A percentile compares a stretch with the other conserved stretches of the same genome.
These are phyloP conservation scores for Zoanthus gigantus DNA, from an alignment of 92 coral and sea anemone species.

Conservation along the genomic window DNA sequence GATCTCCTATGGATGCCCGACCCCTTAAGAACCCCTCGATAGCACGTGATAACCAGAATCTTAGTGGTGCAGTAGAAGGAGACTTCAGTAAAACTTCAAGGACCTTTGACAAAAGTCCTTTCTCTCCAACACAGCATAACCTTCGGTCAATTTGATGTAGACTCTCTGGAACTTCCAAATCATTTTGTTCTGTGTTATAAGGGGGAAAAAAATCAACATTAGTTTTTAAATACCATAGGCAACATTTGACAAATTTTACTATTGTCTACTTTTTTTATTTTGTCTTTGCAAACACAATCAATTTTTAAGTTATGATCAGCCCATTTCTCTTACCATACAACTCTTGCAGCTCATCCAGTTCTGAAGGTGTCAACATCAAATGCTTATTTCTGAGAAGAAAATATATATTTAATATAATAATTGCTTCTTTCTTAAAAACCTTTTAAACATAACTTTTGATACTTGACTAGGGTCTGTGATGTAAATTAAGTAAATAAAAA, in stretches of 20 bases:
- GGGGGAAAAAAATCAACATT: not conserved
- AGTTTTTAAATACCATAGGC: not conserved
- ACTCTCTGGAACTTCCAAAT: slow-evolving; percentile 78
- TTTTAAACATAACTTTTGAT: not conserved
- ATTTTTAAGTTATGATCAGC: no score
- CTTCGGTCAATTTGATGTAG: slow-evolving; percentile 67
- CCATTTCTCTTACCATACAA: slow-evolving; percentile 61
- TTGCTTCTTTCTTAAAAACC: not conserved
- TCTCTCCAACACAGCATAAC: slow-evolving; percentile 88
- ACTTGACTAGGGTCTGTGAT: not conserved
- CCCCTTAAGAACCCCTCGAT: slow-evolving; percentile 99
- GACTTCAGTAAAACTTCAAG: slow-evolving; percentile 81
- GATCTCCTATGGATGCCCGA: slow-evolving; percentile 93
- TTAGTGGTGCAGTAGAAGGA: slow-evolving; percentile 85
- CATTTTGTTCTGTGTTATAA: slow-evolving; percentile 74
- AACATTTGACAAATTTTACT: not conserved
- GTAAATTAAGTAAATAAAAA: no score
- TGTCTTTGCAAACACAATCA: not conserved
- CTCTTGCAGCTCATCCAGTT: slow-evolving; percentile 86
- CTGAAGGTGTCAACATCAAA: slow-evolving; percentile 83
- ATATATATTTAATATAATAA: not conserved
- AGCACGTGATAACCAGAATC: slow-evolving; percentile 99
- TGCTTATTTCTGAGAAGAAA: slow-evolving; percentile 83
- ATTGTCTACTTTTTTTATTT: no score
- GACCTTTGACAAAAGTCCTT: slow-evolving; percentile 91